These are phyloP conservation scores for Calonectris borealis DNA, from an alignment of 2,113 vertebrate species.

Conservation along the genomic window DNA sequence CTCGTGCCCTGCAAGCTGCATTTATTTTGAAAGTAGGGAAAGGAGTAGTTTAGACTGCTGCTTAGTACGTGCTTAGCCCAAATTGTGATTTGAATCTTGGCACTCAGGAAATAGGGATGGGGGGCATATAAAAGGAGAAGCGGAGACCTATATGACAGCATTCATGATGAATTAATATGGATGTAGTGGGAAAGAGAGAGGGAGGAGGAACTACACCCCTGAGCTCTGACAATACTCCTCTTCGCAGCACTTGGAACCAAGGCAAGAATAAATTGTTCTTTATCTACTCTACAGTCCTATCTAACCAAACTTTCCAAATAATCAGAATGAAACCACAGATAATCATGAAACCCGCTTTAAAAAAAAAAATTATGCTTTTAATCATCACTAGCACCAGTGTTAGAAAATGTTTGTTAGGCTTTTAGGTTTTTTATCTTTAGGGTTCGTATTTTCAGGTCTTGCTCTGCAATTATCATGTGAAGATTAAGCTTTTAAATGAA, in stretches of 20 bases:
- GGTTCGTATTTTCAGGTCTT: not conserved
- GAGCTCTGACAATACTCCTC: not conserved
- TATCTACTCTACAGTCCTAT: not conserved
- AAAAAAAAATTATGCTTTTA: not conserved
- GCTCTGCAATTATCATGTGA: not conserved
- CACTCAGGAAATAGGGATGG: not conserved
- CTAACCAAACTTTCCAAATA: constrained; percentile 37
- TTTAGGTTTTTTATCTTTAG: not conserved
- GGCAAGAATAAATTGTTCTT: not conserved
- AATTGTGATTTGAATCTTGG: not conserved
- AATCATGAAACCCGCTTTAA: not conserved
- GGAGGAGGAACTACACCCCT: not conserved
- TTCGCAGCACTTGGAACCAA: not conserved
- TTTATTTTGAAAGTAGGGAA: constrained; percentile 30
- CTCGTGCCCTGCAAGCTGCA: not conserved
- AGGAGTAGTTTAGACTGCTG: not conserved
- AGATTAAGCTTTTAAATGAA: not conserved
- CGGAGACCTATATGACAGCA: not conserved
- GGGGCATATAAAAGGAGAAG: not conserved
- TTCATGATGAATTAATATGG: not conserved
- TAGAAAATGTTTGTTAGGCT: not conserved
- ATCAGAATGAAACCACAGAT: constrained; percentile 40
- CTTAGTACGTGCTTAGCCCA: not conserved
- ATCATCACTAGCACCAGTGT: not conserved
- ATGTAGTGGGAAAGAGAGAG: not conserved